These are phyloP conservation scores for Drosophila cyrtoloma DNA, from an alignment of 2,888 invertebrate genomes.

Conservation along the genomic window DNA sequence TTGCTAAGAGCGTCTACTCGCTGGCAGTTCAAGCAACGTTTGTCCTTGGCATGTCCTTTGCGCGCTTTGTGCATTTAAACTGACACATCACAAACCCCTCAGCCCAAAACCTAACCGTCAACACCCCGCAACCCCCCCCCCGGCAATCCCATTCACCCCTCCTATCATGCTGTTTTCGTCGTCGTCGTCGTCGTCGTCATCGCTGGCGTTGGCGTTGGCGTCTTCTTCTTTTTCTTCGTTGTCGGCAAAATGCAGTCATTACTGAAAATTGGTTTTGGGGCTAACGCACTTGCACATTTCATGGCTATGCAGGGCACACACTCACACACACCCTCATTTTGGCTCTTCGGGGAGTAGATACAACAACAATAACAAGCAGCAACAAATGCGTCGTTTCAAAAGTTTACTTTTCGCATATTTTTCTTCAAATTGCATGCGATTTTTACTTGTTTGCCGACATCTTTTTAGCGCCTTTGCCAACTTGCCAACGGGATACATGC, in stretches of 20 bases:
- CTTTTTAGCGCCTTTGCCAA: conserved; percentile 69
- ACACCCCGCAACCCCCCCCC: neutral
- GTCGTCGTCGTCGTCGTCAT: neutral
- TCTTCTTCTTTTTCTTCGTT: conserved; percentile 21
- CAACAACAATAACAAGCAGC: conserved; percentile 24
- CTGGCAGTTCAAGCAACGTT: conserved; percentile 78
- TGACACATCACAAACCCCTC: conserved; percentile 41
- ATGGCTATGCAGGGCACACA: conserved; percentile 72
- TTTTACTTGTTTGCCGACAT: conserved; percentile 77
- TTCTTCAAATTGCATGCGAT: conserved; percentile 79
- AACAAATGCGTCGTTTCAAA: conserved; percentile 79
- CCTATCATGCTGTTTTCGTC: neutral
- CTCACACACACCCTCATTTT: conserved; percentile 21
- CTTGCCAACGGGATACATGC: conserved; percentile 16
- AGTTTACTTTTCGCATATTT: conserved; percentile 80
- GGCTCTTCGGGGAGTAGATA: conserved; percentile 24
- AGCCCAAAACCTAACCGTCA: neutral
- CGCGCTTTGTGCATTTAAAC: conserved; percentile 80
- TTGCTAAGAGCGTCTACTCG: conserved; percentile 13
- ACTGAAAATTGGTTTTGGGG: conserved; percentile 84
- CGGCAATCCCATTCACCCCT: conserved; percentile 2
- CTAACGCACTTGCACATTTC: conserved; percentile 80
- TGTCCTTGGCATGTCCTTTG: conserved; percentile 81
- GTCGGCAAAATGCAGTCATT: conserved; percentile 82
- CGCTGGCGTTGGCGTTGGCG: neutral